phyloP scores from a whole-genome alignment of 2,113 vertebrate species.

The Oxyura jamaicensis region DNA sequence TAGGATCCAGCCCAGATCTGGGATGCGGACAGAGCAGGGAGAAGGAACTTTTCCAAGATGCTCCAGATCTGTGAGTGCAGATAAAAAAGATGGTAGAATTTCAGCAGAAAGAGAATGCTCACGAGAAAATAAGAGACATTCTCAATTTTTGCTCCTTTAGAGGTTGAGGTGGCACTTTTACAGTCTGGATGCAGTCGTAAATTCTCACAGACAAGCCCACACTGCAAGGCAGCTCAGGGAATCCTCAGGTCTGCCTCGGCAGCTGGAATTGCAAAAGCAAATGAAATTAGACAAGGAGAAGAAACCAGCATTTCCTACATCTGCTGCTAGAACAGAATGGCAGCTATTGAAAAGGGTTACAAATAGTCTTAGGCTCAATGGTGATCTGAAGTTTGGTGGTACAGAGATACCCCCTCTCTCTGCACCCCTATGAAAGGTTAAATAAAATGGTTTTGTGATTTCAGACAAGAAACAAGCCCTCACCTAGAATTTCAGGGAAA shows the following conservation, averaged over 20 bases:
- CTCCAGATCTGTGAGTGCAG: not conserved
- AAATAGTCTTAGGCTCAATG: not conserved
- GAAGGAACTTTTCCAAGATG: not conserved
- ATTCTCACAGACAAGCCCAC: not conserved
- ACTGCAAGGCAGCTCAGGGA: not conserved
- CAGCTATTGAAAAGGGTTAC: not conserved
- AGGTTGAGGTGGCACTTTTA: not conserved
- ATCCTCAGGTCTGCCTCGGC: not conserved
- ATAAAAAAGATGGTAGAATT: rapidly evolving
- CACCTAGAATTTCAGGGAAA: not conserved
- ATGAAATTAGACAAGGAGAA: not conserved
- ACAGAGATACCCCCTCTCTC: slow-evolving; percentile 5
- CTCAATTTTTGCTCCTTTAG: not conserved
- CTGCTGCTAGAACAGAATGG: not conserved
- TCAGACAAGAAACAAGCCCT: not conserved
- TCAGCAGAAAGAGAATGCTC: not conserved
- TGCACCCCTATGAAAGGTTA: not conserved
- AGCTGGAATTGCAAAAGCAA: not conserved
- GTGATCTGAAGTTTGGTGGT: slow-evolving; percentile 35
- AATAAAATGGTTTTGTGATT: not conserved
- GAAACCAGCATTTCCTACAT: not conserved
- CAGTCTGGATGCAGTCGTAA: not conserved
- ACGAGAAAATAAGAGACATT: not conserved
- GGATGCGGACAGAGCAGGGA: not conserved
- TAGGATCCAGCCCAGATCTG: not conserved